phyloP scores from a whole-genome alignment of 92 coral and sea anemone genomes.

The Porites cylindrica region DNA sequence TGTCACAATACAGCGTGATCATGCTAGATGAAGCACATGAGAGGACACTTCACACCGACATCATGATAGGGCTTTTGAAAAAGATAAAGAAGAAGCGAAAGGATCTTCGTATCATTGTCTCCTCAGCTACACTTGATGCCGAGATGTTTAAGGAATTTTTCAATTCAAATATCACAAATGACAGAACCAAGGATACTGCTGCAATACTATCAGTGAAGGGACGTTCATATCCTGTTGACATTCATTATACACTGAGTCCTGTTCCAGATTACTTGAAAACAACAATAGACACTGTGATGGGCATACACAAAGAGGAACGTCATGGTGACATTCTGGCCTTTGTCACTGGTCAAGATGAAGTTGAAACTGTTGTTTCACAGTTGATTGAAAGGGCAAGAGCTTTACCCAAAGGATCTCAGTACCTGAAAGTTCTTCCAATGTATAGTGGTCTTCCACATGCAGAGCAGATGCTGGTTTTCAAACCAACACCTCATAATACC shows the following conservation, averaged over 20 bases:
- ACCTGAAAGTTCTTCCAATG: conserved; percentile 95
- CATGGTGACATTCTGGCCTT: conserved; percentile 99
- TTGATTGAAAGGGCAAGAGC: conserved; percentile 92
- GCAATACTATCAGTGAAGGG: conserved; percentile 97
- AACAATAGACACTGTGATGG: conserved; percentile 97
- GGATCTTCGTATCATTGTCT: conserved; percentile 85
- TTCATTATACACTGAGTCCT: conserved; percentile 88
- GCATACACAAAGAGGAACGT: conserved; percentile 89
- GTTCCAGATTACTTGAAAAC: conserved; percentile 93
- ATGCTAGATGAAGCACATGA: conserved; percentile 99
- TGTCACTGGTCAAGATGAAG: conserved; percentile 99
- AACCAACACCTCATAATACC: conserved; percentile 83
- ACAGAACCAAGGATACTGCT: conserved; percentile 91
- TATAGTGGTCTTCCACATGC: conserved; percentile 97
- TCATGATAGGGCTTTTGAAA: conserved; percentile 91
- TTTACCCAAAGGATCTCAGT: conserved; percentile 92
- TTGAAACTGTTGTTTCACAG: conserved; percentile 85
- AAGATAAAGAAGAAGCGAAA: conserved; percentile 93
- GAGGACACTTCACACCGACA: conserved; percentile 94
- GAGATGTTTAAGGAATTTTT: conserved; percentile 96
- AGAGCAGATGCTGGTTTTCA: conserved; percentile 94
- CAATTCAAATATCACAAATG: conserved; percentile 85
- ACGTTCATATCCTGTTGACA: conserved; percentile 90
- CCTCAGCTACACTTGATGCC: conserved; percentile 98
- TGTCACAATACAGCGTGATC: conserved; percentile 91